These are phyloP conservation scores for Sanderia malayensis DNA, from an alignment of 30 jellyfish, hydroid and myxozoan species.

Conservation along the genomic window DNA sequence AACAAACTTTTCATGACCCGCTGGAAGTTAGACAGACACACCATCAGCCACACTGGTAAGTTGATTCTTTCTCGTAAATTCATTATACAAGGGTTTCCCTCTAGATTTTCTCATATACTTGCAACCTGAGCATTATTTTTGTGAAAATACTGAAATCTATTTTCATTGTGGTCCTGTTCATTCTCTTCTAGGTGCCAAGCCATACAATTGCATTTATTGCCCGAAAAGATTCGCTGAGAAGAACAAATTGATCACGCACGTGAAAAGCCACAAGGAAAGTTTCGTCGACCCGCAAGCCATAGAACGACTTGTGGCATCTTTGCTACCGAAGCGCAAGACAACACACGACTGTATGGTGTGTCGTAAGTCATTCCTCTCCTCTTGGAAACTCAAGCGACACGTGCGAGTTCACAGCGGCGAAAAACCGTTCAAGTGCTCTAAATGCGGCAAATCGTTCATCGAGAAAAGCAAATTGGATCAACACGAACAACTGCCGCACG, in stretches of 20 bases:
- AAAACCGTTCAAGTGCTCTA: conserved; percentile 58
- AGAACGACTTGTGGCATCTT: conserved; percentile 44
- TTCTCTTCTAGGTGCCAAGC: conserved; percentile 59
- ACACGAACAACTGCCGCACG: conserved; percentile 56
- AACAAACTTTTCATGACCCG: conserved; percentile 60
- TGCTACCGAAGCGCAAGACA: conserved; percentile 56
- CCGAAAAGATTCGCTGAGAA: conserved; percentile 69
- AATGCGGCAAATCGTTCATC: conserved; percentile 36
- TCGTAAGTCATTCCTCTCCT: conserved; percentile 45
- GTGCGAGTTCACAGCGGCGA: conserved; percentile 61
- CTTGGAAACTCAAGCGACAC: conserved; percentile 68
- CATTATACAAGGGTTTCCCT: no score
- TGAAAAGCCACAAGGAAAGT: conserved; percentile 54
- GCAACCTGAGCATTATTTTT: no score
- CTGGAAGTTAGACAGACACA: conserved; percentile 56
- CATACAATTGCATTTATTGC: conserved; percentile 65
- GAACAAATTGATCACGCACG: conserved; percentile 48
- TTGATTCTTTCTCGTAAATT: background rate
- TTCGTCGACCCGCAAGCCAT: conserved; percentile 62
- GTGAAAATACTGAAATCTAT: no score
- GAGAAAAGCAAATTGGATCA: conserved; percentile 61
- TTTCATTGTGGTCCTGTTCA: no score
- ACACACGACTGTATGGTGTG: conserved; percentile 49
- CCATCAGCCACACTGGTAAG: conserved; percentile 56
- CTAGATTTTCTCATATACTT: no score